Base-by-base conservation (phyloP, 2,888 invertebrate species). In the Apamea sordens region DNA sequence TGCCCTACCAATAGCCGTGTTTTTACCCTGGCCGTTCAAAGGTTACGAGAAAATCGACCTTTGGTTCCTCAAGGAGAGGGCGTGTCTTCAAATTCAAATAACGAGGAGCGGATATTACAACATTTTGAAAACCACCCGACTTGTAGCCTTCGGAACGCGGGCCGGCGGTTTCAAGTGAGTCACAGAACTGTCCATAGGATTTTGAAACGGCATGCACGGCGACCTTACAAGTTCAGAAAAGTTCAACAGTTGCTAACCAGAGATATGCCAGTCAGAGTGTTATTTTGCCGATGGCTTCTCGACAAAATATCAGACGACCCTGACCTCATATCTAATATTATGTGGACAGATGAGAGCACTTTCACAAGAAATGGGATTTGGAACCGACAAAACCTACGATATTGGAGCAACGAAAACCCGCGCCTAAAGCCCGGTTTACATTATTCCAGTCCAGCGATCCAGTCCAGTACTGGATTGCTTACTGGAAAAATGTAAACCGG, bases 221-320 rank as follows among this genome's bases (percentile, higher is more conserved):
- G n/a, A n/a, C n/a, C 41, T 41, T 67, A n/a, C 41, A 28, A 47
- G 68, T 68, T 47, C 28, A 47, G 68, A 68, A 68, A 68, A 28
- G 44, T 47, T 10, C 68, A 47, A 47, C 5, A 67, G 18, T n/a
- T 67, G 13, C 44, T 67, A 67, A 44, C 67, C 67, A 67, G 67
- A 67, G 67, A 67, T 67, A 44, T 67, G 67, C 67, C n/a, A 18
- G 18, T 44, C 41, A n/a, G 65, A 67, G 68, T 21, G 50, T 32
- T 69, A 21, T 69, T 69, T 69, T 69, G 50, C 69, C 50, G 11
- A 69, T 70, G 69, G 50, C 32, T 70, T 50, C 50, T 70, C 32
- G 50, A 50, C 69, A 69, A 50, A 50, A 69, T 50, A 50, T 69
- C n/a, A 44, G 68, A 69, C 28, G 47, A 69, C 68, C 47, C 68